Evolutionary conservation across 2,113 vertebrate species (phyloP), one percentile per base, ranked within the genome.

Genomic region (Coptodon bakossiorum): DNA sequence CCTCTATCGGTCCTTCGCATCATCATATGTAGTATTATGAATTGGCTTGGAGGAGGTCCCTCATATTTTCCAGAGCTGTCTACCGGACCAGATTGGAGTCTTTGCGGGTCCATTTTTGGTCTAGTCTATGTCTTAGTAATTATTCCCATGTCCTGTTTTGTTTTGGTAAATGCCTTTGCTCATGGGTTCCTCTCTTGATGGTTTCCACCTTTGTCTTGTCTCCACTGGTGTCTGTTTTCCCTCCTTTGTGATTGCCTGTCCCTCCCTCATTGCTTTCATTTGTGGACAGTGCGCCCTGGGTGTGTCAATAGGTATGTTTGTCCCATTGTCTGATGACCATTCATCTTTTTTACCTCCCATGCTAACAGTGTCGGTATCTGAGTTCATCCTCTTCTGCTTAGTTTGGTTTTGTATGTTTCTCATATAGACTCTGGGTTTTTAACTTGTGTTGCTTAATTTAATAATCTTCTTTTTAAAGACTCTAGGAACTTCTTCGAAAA

Each of bases 1-100:
- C 9, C 57, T 61, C 29, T 61, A 61, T 61, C 0, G 3, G 57
- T 61, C 9, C 29, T 61, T 61, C 0, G 5, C 57, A 19, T 61
- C 61, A 66, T 12, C 17, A n/a, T 12, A 66, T n/a, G 6, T n/a
- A 63, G 10, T 38, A 13, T 9, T 36, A 12, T 63, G 31, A 66
- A 66, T 19, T 34, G 57, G 16, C 29, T 61, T 34, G 29, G 29
- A 61, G 34, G 36, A 66, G 61, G 61, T 66, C 17, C 31, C 38
- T 66, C 17, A 66, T 36, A 66, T 66, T 66, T 66, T 3, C 0
- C 61, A 2, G 10, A 63, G 4, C 61, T 66, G 31, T 36, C 10
- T 17, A 38, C 6, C 10, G 0, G 31, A 66, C 4, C 17, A 38
- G 17, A 66, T 38, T 38, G 61, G 31, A 66, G 31, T 66, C 61